phyloP scores from a whole-genome alignment of 2,888 invertebrate species.

The Hemaris fuciformis region DNA sequence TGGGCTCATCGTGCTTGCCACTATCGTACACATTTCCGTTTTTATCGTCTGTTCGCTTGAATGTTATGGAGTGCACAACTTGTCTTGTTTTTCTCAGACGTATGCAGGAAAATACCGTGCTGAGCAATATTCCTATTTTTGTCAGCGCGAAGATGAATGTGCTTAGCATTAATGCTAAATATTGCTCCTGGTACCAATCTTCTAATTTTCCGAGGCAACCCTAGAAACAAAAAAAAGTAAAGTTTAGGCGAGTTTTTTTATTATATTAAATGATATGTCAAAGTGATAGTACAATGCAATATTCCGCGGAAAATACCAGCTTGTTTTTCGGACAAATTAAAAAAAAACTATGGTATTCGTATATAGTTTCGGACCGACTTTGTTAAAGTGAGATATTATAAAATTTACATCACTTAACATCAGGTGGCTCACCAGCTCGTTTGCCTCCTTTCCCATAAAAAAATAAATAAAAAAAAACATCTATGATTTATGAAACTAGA shows the following conservation, averaged over 20 bases:
- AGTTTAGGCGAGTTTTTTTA: not conserved
- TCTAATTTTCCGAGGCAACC: constrained; percentile 86
- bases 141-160: constrained; percentile 86
- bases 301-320: too few relatives aligned
- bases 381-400: too few relatives aligned
- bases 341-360: too few relatives aligned
- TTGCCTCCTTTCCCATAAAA: too few relatives aligned
- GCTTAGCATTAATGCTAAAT: constrained; percentile 84
- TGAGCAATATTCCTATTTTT: constrained; percentile 86
- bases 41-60: constrained; percentile 62
- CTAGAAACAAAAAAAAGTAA: constrained; percentile 55
- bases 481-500: too few relatives aligned
- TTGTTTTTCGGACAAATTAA: too few relatives aligned
- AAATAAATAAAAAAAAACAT: too few relatives aligned
- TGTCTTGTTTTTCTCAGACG: constrained; percentile 79
- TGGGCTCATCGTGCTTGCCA: constrained; percentile 64
- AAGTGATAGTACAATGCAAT: too few relatives aligned
- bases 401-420: too few relatives aligned
- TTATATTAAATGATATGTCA: too few relatives aligned
- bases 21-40: constrained; percentile 70
- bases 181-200: constrained; percentile 89
- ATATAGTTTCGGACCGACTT: too few relatives aligned
- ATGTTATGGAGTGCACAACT: constrained; percentile 63
- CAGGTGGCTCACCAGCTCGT: too few relatives aligned
- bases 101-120: constrained; percentile 87